Percentiles rank a stretch among this genome's conserved stretches.
These are phyloP conservation scores for Brachyptera putata DNA, from an alignment of 2,888 invertebrate genomes.

Conservation along the genomic window DNA sequence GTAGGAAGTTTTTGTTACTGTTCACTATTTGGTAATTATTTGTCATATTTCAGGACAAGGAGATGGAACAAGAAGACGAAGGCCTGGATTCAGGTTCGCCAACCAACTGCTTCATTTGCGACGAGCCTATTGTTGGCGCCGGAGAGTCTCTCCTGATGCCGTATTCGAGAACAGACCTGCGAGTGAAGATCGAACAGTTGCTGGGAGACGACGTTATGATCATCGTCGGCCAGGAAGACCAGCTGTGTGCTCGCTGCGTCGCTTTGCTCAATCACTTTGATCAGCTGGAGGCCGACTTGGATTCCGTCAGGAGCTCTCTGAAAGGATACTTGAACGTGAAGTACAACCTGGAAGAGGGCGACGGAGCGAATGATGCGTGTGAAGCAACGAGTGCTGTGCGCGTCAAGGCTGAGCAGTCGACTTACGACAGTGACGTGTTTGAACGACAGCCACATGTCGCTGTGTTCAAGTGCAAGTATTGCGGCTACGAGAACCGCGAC, in stretches of 20 bases:
- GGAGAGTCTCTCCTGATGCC: too few species aligned
- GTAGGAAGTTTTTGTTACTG: too few species aligned
- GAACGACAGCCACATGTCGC: too few species aligned
- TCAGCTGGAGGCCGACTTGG: slow-evolving; percentile 27
- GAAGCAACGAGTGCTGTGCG: not conserved
- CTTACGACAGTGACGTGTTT: not conserved
- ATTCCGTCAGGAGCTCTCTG: slow-evolving; percentile 10
- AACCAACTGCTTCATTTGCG: too few species aligned
- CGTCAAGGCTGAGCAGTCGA: not conserved
- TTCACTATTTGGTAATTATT: too few species aligned
- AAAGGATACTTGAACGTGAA: slow-evolving; percentile 20
- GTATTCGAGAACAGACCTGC: slow-evolving; percentile 17
- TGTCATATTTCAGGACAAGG: too few species aligned
- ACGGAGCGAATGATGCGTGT: not conserved
- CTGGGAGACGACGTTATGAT: slow-evolving; percentile 26
- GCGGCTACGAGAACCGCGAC: slow-evolving; percentile 15
- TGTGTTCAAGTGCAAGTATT: not conserved
- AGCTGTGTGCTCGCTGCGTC: slow-evolving; percentile 27
- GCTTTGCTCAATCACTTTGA: slow-evolving; percentile 27
- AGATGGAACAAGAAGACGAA: too few species aligned
- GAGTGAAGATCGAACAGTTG: slow-evolving; percentile 22
- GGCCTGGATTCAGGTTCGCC: too few species aligned
- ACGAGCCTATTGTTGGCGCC: too few species aligned
- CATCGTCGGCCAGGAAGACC: slow-evolving; percentile 24
- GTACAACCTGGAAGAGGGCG: slow-evolving; percentile 20